Evolutionary conservation across 2,888 invertebrate species (phyloP).

Genomic region (Arge pagana): DNA sequence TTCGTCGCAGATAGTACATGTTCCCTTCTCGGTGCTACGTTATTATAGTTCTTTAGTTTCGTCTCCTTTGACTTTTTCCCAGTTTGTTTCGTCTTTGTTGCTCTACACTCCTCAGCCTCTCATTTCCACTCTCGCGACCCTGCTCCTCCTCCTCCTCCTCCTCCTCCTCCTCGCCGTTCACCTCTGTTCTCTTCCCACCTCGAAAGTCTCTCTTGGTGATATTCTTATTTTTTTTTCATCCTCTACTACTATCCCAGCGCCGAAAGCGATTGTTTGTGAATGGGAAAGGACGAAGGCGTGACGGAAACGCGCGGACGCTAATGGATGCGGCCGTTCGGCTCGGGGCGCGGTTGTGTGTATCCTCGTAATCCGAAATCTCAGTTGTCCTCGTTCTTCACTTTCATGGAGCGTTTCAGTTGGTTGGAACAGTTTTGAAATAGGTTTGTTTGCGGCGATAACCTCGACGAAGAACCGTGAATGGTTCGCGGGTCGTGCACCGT

Average conservation of each 20-base stretch:
- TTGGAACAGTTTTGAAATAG: conserved; percentile 3
- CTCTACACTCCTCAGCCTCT: too few species aligned
- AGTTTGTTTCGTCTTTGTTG: neutral
- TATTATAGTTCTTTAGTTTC: conserved; percentile 18
- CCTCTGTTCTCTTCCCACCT: conserved; percentile 40
- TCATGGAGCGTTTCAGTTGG: neutral
- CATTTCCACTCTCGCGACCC: too few species aligned
- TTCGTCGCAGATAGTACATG: conserved; percentile 11
- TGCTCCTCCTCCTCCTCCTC: neutral
- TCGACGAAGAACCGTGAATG: conserved; percentile 10
- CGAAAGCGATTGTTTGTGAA: conserved; percentile 14
- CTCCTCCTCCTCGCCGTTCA: neutral
- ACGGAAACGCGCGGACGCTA: too few species aligned
- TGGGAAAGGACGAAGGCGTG: too few species aligned
- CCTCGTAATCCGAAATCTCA: neutral
- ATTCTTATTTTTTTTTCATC: conserved; percentile 19
- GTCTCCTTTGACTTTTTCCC: neutral
- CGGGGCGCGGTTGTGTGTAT: neutral
- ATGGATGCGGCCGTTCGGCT: neutral
- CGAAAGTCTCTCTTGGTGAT: conserved; percentile 35
- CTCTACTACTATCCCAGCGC: too few species aligned
- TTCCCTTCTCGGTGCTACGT: conserved; percentile 6
- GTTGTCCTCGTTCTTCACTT: neutral
- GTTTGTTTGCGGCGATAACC: conserved; percentile 16
- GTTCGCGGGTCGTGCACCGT: conserved; percentile 15